These are phyloP conservation scores for Caenorhabditis doughertyi DNA, from an alignment of 2,888 invertebrate genomes.

Conservation along the genomic window DNA sequence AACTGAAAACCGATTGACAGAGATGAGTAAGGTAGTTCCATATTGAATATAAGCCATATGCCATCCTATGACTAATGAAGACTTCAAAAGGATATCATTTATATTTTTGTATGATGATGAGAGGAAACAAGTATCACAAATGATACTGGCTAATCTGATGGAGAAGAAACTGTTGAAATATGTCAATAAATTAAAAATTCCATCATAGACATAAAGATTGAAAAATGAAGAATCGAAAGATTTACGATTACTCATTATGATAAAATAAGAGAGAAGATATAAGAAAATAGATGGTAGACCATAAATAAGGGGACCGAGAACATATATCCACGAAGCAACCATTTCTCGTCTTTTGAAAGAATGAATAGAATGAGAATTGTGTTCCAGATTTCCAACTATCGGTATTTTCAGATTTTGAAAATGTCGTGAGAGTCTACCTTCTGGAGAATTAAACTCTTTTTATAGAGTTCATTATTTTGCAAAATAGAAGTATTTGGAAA, in stretches of 20 bases:
- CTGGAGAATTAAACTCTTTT: no score
- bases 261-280: background rate
- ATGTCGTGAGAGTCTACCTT: no score
- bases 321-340: background rate
- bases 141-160: conserved; percentile 7
- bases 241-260: conserved; percentile 1
- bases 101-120: background rate
- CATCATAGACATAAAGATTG: conserved; percentile 13
- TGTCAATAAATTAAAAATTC: conserved; percentile 3
- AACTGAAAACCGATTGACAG: conserved; percentile 14
- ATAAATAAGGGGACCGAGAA: background rate
- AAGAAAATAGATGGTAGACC: conserved; percentile 1
- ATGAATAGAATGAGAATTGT: no score
- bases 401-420: background rate
- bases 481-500: background rate
- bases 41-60: conserved; percentile 43
- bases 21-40: background rate
- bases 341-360: background rate
- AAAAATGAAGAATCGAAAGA: conserved; percentile 36
- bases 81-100: background rate
- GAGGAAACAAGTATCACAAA: background rate
- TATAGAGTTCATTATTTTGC: no score
- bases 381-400: background rate
- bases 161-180: conserved; percentile 5
- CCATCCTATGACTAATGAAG: background rate